Evolutionary conservation across 2,888 invertebrate species (phyloP).

Genomic region (Allacma fusca): DNA sequence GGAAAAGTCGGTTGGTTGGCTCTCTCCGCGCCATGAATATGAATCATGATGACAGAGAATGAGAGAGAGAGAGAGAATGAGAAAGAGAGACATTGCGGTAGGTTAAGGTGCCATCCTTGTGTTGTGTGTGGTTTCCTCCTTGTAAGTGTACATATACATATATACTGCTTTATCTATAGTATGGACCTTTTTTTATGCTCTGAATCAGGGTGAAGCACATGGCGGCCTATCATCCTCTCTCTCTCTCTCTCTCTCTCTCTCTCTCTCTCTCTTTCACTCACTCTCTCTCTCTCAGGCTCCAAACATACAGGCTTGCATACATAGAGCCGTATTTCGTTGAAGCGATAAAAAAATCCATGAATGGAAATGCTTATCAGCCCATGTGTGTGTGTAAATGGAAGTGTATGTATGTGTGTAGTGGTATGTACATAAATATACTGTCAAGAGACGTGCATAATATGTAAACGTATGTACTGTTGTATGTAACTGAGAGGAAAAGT

Average conservation of each 20-base stretch:
- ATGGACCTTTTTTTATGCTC: too few relatives aligned
- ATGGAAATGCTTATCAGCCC: not conserved
- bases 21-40: conserved; percentile 43
- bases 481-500: too few relatives aligned
- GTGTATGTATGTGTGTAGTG: too few relatives aligned
- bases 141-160: too few relatives aligned
- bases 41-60: conserved; percentile 45
- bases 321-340: not conserved
- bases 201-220: too few relatives aligned
- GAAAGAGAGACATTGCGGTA: conserved; percentile 40
- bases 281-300: too few relatives aligned
- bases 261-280: not conserved
- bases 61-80: conserved; percentile 28
- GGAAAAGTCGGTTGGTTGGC: conserved; percentile 1
- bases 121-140: conserved; percentile 18
- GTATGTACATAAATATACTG: too few relatives aligned
- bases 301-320: too few relatives aligned
- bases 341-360: conserved; percentile 26
- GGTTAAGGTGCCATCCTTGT: conserved; percentile 38
- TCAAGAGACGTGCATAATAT: too few relatives aligned
- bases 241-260: conserved; percentile 30
- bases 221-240: not conserved
- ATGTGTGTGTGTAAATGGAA: too few relatives aligned
- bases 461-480: too few relatives aligned
- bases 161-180: too few relatives aligned